These are phyloP conservation scores for Arizona elegans DNA, from an alignment of 2,113 vertebrate genomes.

Conservation along the genomic window DNA sequence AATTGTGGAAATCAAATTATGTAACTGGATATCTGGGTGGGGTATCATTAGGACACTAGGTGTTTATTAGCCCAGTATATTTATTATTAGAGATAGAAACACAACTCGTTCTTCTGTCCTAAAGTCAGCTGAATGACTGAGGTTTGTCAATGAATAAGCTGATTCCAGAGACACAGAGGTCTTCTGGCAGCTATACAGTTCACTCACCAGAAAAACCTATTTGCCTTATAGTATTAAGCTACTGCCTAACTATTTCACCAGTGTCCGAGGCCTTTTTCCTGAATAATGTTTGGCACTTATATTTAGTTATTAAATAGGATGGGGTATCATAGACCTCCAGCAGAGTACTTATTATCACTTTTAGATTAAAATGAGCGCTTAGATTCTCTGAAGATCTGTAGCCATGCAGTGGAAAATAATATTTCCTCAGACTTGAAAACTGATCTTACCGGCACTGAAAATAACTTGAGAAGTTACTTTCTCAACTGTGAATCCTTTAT, in stretches of 20 bases:
- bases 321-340: neutral
- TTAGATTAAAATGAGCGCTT: neutral
- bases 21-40: neutral
- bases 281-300: neutral
- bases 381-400: neutral
- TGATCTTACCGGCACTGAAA: neutral
- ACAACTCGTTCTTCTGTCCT: neutral
- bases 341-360: constrained; percentile 1
- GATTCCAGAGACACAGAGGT: neutral
- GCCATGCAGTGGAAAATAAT: neutral
- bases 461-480: neutral
- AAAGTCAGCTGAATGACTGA: neutral
- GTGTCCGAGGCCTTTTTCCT: too few relatives aligned
- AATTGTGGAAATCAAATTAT: neutral
- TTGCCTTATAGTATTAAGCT: neutral
- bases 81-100: neutral
- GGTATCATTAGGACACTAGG: neutral
- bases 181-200: neutral
- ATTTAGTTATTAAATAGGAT: neutral
- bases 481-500: neutral
- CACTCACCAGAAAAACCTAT: neutral
- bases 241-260: neutral
- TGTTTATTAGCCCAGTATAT: neutral
- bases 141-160: neutral
- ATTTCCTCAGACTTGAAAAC: neutral